Percentiles rank a stretch among this genome's conserved stretches.
Evolutionary conservation across 2,888 invertebrate species (phyloP).

Genomic region (Ophion ellenae): DNA sequence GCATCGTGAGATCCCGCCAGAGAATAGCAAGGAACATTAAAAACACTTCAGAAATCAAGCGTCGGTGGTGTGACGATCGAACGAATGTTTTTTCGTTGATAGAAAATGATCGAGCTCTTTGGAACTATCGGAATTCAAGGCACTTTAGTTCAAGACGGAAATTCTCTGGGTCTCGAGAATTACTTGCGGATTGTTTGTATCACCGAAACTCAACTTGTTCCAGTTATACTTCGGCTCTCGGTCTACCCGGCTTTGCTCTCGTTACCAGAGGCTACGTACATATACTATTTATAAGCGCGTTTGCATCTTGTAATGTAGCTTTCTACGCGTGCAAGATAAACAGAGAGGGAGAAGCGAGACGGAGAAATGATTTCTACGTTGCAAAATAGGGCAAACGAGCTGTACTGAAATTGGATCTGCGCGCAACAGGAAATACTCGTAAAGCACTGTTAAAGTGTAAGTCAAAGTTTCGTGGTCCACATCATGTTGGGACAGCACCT

Average conservation of each 20-base stretch:
- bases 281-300: constrained; percentile 78
- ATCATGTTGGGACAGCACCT: neutral
- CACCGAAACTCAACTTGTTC: constrained; percentile 34
- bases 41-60: no score
- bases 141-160: constrained; percentile 5
- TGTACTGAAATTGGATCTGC: neutral
- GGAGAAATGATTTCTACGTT: neutral
- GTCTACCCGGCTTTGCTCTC: constrained; percentile 56
- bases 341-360: constrained; percentile 1
- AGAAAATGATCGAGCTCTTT: neutral
- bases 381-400: constrained; percentile 1
- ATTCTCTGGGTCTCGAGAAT: neutral
- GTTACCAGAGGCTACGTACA: constrained; percentile 37
- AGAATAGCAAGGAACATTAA: no score
- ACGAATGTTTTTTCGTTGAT: neutral
- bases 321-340: constrained; percentile 34
- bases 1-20: no score
- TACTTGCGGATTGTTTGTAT: constrained; percentile 32
- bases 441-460: neutral
- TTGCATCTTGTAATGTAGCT: constrained; percentile 72
- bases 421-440: neutral
- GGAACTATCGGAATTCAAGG: neutral
- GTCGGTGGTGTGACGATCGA: neutral
- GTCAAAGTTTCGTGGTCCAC: neutral
- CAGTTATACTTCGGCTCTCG: constrained; percentile 61